Percentiles rank a stretch among this genome's conserved stretches.
Evolutionary conservation across 2,888 invertebrate species (phyloP).

Genomic region (Metellina segmentata): DNA sequence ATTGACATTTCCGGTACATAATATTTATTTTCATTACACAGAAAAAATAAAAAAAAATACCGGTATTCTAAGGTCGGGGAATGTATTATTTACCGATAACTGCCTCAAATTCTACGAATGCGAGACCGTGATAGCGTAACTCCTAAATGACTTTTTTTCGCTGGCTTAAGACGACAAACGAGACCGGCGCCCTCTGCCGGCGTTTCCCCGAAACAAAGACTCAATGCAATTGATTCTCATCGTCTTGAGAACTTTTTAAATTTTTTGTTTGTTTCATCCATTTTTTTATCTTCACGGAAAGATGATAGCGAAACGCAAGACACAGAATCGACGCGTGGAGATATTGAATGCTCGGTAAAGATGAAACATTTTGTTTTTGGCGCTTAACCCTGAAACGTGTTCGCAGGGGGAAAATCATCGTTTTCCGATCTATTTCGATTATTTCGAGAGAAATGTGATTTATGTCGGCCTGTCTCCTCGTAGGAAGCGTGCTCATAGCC

Average conservation of each 20-base stretch:
- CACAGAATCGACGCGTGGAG: slow-evolving; percentile 48
- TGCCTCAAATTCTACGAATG: slow-evolving; percentile 44
- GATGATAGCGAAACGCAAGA: slow-evolving; percentile 52
- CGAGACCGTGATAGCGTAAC: slow-evolving; percentile 62
- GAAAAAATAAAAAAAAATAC: slow-evolving; percentile 23
- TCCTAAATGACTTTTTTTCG: slow-evolving; percentile 68
- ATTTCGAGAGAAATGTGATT: slow-evolving; percentile 55
- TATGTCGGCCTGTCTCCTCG: background rate
- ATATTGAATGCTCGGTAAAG: slow-evolving; percentile 65
- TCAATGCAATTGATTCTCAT: slow-evolving; percentile 66
- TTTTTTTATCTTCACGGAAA: slow-evolving; percentile 13
- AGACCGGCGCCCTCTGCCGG: slow-evolving; percentile 50
- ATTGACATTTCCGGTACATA: slow-evolving; percentile 61
- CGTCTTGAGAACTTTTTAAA: background rate
- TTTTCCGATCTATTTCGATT: slow-evolving; percentile 71
- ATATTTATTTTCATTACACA: slow-evolving; percentile 64
- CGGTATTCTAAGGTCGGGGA: slow-evolving; percentile 17
- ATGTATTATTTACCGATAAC: slow-evolving; percentile 75
- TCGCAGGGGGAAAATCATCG: slow-evolving; percentile 53
- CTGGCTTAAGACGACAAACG: slow-evolving; percentile 52
- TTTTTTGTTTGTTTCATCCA: slow-evolving; percentile 23
- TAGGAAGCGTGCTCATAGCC: background rate
- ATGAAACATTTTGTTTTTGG: slow-evolving; percentile 57
- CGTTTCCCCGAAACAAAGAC: slow-evolving; percentile 42
- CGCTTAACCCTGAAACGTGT: slow-evolving; percentile 53